Conservation (phyloP, 2,797 vertebrate species). For the Pteronotus mesoamericanus region DNA sequence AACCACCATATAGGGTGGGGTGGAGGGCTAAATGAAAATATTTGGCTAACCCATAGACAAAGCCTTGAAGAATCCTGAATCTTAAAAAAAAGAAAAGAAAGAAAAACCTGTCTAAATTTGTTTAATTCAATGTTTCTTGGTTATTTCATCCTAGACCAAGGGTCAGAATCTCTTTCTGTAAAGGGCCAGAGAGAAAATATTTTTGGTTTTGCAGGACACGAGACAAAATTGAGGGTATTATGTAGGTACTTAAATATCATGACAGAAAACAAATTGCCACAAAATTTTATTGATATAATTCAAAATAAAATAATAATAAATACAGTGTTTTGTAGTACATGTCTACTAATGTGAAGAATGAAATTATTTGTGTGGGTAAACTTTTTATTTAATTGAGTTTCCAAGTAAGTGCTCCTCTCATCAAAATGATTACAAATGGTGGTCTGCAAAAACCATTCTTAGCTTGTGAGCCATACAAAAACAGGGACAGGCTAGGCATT, state of each 20-base stretch:
- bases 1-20: neutral
- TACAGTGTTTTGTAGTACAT: neutral
- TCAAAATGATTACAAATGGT: neutral
- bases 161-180: neutral
- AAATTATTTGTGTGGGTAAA: neutral
- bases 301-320: neutral
- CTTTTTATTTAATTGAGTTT: neutral
- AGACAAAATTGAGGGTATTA: neutral
- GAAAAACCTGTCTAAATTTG: neutral
- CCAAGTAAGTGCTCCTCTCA: neutral
- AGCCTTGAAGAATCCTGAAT: neutral
- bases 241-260: neutral
- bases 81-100: neutral
- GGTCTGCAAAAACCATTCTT: neutral
- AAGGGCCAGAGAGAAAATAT: neutral
- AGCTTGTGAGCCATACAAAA: neutral
- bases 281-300: neutral
- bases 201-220: neutral
- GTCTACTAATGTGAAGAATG: neutral
- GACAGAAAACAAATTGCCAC: neutral
- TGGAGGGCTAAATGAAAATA: neutral
- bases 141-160: neutral
- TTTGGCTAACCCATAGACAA: neutral
- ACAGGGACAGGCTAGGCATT: neutral
- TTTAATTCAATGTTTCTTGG: neutral